Conservation (phyloP, 2,797 vertebrate genomes). For the Rhynchotus rufescens region DNA sequence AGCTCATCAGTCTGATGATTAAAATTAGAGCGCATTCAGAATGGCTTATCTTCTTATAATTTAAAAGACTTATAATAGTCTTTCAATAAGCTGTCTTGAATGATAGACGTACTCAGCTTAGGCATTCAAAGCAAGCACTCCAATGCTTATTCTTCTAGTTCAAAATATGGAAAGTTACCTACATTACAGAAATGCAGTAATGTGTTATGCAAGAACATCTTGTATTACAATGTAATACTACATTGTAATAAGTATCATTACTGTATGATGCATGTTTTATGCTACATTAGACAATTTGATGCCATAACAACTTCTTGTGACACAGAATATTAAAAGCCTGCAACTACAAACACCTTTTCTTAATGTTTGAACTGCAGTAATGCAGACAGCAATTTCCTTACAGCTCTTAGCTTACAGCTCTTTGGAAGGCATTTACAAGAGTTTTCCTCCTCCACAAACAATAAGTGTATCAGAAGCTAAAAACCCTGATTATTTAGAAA, state of each 20-base stretch:
- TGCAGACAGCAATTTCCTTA: background rate
- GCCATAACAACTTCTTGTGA: background rate
- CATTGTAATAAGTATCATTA: background rate
- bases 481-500: constrained; percentile 12
- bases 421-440: background rate
- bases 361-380: background rate
- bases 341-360: background rate
- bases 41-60: background rate
- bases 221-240: background rate
- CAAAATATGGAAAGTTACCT: background rate
- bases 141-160: background rate
- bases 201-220: background rate
- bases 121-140: background rate
- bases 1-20: background rate
- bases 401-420: background rate
- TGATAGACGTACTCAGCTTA: background rate
- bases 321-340: background rate
- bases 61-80: background rate
- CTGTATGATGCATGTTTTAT: background rate
- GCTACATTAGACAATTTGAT: background rate
- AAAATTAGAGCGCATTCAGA: background rate
- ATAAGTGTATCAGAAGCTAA: background rate
- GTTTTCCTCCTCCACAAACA: background rate
- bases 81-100: background rate
- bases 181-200: background rate